Evolutionary conservation across 2,888 invertebrate species (phyloP).

Genomic region (Dugesia japonica): DNA sequence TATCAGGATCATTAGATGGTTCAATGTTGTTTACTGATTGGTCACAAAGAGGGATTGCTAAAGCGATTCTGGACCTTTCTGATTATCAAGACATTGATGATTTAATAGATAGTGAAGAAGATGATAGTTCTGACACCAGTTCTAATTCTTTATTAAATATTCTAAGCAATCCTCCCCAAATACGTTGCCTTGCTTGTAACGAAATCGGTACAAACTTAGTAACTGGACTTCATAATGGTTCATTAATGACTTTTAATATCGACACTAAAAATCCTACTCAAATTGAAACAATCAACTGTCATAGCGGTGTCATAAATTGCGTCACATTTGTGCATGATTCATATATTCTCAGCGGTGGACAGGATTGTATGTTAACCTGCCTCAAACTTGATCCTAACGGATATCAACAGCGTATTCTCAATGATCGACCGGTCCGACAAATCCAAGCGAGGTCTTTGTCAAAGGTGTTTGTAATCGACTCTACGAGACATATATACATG

Average conservation of each 20-base stretch:
- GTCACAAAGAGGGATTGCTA: conserved; percentile 7
- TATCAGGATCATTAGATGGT: conserved; percentile 15
- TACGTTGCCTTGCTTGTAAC: conserved; percentile 20
- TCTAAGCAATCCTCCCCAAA: not conserved
- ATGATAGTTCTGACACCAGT: not conserved
- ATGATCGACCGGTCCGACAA: not conserved
- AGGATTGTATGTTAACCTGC: conserved; percentile 5
- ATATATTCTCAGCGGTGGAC: conserved; percentile 1
- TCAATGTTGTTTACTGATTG: conserved; percentile 2
- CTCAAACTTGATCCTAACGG: conserved; percentile 1
- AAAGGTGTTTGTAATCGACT: conserved; percentile 6
- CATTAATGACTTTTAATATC: conserved; percentile 7
- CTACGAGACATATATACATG: not conserved
- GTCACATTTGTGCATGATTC: not conserved
- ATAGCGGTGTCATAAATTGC: not conserved
- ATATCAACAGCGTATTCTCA: conserved; percentile 15
- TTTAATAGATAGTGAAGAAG: not conserved
- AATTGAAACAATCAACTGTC: conserved; percentile 2
- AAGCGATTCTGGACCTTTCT: not conserved
- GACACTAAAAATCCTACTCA: conserved; percentile 8
- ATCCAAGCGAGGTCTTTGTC: not conserved
- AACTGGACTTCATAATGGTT: not conserved
- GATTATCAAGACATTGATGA: conserved; percentile 10
- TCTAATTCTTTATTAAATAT: conserved; percentile 15
- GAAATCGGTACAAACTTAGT: conserved; percentile 10